Conservation (phyloP, 1,140 invertebrate genomes). For the Meteorus sp. region DNA sequence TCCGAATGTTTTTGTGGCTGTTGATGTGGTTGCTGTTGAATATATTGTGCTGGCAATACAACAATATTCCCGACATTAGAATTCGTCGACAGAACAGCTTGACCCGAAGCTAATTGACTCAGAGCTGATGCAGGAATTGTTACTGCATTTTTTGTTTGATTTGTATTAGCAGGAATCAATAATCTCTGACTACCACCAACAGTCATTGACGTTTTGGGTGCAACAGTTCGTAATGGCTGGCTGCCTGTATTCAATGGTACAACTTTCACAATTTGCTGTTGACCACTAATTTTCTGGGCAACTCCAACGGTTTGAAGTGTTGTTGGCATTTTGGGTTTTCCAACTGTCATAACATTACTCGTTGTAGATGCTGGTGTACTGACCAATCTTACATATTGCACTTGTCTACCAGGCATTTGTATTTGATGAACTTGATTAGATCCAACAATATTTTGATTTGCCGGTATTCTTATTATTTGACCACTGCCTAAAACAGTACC, state of each 20-base stretch:
- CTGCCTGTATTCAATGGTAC: conserved; percentile 51
- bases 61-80: conserved; percentile 61
- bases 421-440: conserved; percentile 69
- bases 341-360: conserved; percentile 54
- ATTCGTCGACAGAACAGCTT: conserved; percentile 61
- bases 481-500: conserved; percentile 53
- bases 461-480: conserved; percentile 67
- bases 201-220: conserved; percentile 49
- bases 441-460: conserved; percentile 58
- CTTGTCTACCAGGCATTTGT: conserved; percentile 70
- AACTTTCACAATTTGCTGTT: conserved; percentile 53
- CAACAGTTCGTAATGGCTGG: conserved; percentile 52
- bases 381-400: conserved; percentile 74
- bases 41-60: conserved; percentile 65
- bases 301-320: conserved; percentile 49
- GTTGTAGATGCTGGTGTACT: conserved; percentile 56
- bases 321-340: conserved; percentile 49
- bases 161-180: conserved; percentile 53
- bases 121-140: conserved; percentile 57
- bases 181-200: conserved; percentile 45
- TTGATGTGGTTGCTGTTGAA: conserved; percentile 46
- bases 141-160: conserved; percentile 48
- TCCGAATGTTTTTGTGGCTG: conserved; percentile 35
- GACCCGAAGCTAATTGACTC: conserved; percentile 58
- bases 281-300: conserved; percentile 49